These are phyloP conservation scores for Pyrochroa serraticornis DNA, from an alignment of 2,888 invertebrate species.

Conservation along the genomic window DNA sequence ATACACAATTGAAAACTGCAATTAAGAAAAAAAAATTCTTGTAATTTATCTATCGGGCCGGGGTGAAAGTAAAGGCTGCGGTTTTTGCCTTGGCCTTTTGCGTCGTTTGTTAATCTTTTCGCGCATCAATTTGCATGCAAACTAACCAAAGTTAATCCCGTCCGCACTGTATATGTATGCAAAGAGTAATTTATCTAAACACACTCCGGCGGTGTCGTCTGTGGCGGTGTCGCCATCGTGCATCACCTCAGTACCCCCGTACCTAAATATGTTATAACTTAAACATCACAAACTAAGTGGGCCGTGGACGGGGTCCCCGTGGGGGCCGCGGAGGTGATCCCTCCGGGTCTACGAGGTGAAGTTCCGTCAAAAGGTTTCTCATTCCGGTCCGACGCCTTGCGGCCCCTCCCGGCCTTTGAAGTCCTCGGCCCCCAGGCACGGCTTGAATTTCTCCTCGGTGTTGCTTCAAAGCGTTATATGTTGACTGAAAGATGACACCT, in stretches of 20 bases:
- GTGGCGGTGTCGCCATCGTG: neutral
- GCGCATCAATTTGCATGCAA: constrained; percentile 34
- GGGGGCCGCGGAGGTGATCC: constrained; percentile 28
- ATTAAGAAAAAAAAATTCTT: too few species aligned
- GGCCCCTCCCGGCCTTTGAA: constrained; percentile 49
- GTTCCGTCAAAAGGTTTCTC: constrained; percentile 51
- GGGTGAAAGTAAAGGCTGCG: too few species aligned
- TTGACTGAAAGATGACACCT: constrained; percentile 56
- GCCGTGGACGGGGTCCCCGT: constrained; percentile 31
- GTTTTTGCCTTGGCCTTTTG: too few species aligned
- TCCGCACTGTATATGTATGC: constrained; percentile 21
- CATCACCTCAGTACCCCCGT: neutral
- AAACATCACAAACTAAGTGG: constrained; percentile 49
- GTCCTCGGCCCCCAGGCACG: constrained; percentile 48
- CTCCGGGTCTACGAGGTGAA: constrained; percentile 31
- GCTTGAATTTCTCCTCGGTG: constrained; percentile 49
- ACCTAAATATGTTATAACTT: constrained; percentile 50
- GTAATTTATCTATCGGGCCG: too few species aligned
- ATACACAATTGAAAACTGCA: too few species aligned
- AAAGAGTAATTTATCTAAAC: constrained; percentile 28
- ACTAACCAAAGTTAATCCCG: constrained; percentile 36
- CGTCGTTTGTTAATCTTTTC: constrained; percentile 11
- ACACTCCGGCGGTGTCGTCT: constrained; percentile 1
- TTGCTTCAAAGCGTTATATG: constrained; percentile 49
- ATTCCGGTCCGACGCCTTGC: constrained; percentile 55